These are phyloP conservation scores for Taurulus bubalis DNA, from an alignment of 2,113 vertebrate species.

Conservation along the genomic window DNA sequence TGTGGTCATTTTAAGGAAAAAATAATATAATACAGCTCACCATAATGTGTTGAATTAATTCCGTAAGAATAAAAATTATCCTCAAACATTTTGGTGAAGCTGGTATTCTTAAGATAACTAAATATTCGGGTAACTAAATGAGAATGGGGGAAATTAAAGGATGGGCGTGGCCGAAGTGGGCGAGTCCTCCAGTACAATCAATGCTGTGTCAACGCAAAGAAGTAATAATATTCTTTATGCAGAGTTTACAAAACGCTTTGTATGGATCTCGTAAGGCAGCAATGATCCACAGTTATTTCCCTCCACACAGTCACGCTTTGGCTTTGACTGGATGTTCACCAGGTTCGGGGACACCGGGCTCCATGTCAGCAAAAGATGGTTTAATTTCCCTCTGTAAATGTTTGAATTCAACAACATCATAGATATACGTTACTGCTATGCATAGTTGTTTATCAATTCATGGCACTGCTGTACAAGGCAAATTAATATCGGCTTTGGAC, in stretches of 20 bases:
- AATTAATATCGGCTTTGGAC: too few species aligned
- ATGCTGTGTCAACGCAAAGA: background rate
- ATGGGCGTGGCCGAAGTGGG: background rate
- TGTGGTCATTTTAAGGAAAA: background rate
- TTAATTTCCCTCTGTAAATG: background rate
- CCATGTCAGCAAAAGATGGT: background rate
- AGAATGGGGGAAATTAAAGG: background rate
- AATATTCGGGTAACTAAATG: background rate
- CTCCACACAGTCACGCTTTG: background rate
- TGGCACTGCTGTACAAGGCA: too few species aligned
- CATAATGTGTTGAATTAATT: background rate
- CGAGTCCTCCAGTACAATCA: background rate
- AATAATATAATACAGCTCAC: background rate
- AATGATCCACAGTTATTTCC: background rate
- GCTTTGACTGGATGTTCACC: too few species aligned
- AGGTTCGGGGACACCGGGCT: background rate
- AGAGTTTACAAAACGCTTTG: background rate
- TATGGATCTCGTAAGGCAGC: background rate
- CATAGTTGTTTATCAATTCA: too few species aligned
- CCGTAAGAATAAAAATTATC: background rate
- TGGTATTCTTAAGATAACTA: background rate
- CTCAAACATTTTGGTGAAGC: background rate
- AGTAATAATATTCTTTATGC: background rate
- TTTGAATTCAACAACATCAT: background rate
- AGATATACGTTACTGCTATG: background rate